Base-by-base conservation (phyloP, 2,113 vertebrate species). In the Serranochromis macrocephalus region DNA sequence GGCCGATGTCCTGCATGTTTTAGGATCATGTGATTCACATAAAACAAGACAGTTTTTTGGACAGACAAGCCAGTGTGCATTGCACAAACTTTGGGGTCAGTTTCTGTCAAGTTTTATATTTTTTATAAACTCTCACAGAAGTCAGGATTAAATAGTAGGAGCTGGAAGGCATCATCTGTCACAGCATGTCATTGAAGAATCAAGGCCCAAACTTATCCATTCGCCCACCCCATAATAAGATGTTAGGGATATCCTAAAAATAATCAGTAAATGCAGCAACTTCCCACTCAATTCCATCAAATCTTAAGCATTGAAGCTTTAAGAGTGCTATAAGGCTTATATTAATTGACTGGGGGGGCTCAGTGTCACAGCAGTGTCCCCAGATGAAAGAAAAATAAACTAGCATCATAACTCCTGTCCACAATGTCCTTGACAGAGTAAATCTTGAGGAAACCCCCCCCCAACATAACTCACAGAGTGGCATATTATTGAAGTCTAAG, bases 401-500 rank as follows among this genome's bases (percentile, higher is more conserved):
- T 80, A 87, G 26, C 84, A 83, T 91, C 85, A 83, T 54, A 90
- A 85, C 85, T 87, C 86, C 82, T 81, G 47, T 87, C 88, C 81
- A 89, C 85, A 84, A 85, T 81, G 88, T 84, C 81, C 61, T 79
- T 38, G 66, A 47, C 81, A 49, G 89, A 89, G 83, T 86, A 94
- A 91, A 94, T 94, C 90, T 91, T 87, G 17, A 85, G 26, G 82
- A 2, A 24, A 3, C 24, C 24, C 24, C 24, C 24, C 24, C 24
- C 24, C 24, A n/a, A 78, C 29, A 63, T 2, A 85, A 88, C 83
- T 90, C 54, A 47, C 16, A 87, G 92, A 91, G 80, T 92, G 88
- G 87, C 88, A 45, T 88, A 92, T 91, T 94, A 90, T 93, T 85
- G 91, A 92, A 94, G 89, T 93, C 90, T 88, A 91, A 90, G 78